Conservation (phyloP, 2,113 vertebrate genomes). For the Calcarius ornatus region DNA sequence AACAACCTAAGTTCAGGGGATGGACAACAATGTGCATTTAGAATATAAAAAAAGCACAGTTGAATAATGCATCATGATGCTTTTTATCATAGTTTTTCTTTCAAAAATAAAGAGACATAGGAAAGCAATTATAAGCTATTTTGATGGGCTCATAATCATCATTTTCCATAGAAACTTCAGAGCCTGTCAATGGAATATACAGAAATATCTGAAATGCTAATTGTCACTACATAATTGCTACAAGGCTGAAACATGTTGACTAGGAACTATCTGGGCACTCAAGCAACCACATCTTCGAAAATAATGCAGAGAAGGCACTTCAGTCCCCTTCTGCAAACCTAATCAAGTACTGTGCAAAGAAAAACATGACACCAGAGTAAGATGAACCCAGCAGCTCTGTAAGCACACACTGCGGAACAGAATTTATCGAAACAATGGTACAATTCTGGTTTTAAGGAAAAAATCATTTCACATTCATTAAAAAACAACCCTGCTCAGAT, state of each 20-base stretch:
- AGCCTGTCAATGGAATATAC: not conserved
- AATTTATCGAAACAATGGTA: not conserved
- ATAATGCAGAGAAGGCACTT: not conserved
- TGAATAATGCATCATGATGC: not conserved
- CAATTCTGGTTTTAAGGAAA: not conserved
- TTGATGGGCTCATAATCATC: conserved; percentile 9
- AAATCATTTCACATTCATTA: not conserved
- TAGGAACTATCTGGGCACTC: not conserved
- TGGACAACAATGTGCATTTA: not conserved
- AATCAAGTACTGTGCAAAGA: not conserved
- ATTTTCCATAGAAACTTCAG: conserved; percentile 41
- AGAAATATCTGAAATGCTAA: conserved; percentile 42
- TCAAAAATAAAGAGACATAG: not conserved
- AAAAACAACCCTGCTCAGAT: not conserved
- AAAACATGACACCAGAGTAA: not conserved
- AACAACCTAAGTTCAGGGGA: not conserved
- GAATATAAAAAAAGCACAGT: not conserved
- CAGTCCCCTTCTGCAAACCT: not conserved
- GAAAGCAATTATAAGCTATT: conserved; percentile 25
- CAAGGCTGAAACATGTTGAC: conserved; percentile 12
- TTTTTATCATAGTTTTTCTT: not conserved
- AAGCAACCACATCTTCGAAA: not conserved
- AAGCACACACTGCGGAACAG: not conserved
- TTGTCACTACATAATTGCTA: conserved; percentile 39
- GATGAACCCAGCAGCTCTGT: not conserved